Evolutionary conservation across 2,888 invertebrate species (phyloP), one percentile per base, ranked within the genome.

Genomic region (Dastarcus helophoroides): DNA sequence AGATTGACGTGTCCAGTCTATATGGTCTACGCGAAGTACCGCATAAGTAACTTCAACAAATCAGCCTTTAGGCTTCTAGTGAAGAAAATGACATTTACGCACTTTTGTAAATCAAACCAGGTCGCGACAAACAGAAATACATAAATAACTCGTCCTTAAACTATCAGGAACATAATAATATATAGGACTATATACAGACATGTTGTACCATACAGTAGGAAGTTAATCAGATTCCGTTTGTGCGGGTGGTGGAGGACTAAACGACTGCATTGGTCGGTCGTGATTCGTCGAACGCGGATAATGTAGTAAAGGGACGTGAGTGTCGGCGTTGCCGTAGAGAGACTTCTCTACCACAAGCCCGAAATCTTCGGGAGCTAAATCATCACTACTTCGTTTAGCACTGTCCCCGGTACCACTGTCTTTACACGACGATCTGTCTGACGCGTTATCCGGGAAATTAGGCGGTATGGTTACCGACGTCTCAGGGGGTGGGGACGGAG

Each of bases 391-490:
- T 43, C 76, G 71, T 63, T 79, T 79, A 14, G 79, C 79, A 29
- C 80, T 81, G 56, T 82, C 81, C 31, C 82, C 82, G 31, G 80
- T 82, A 25, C 82, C 82, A 60, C 81, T 81, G 53, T 83, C 83
- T 60, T 82, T 82, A 48, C 80, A 79, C 5, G 76, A 75, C 8
- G 77, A 77, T 56, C 77, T 76, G 53, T 82, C 80, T 3, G 80
- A 81, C 62, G 64, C 65, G 44, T 66, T 67, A 63, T 65, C 65
- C 47, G 63, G 63, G 53, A 65, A 64, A 64, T 22, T 58, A 64
- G 25, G 26, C 5, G 34, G 32, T 14, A 32, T 7, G 13, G 29
- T 15, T 17, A 36, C 26, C 12, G 36, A 8, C 9, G 23, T 64
- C 40, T 64, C 53, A 38, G 64, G 62, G 53, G 58, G 67, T 26